These are phyloP conservation scores for Pimpla rufipes DNA, from an alignment of 2,888 invertebrate genomes.

Conservation along the genomic window DNA sequence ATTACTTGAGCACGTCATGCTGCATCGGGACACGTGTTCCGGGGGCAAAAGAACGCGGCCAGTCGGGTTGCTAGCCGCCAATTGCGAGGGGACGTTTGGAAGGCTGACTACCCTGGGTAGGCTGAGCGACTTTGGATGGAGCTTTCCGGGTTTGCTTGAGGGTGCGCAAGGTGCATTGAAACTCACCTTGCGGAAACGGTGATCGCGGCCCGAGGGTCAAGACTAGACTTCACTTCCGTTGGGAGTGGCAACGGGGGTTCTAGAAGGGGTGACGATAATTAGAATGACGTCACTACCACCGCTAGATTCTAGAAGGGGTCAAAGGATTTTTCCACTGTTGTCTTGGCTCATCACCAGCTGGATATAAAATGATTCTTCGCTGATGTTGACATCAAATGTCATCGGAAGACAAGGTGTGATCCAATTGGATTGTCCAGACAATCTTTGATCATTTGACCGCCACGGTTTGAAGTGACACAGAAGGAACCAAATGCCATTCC, in stretches of 20 bases:
- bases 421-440: neutral
- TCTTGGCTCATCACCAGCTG: too few species aligned
- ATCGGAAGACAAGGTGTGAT: neutral
- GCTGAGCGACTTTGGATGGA: neutral
- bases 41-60: neutral
- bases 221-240: neutral
- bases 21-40: conserved; percentile 22
- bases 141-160: conserved; percentile 2
- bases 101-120: neutral
- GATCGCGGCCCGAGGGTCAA: neutral
- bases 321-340: too few species aligned
- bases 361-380: too few species aligned
- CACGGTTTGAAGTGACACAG: neutral
- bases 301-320: too few species aligned
- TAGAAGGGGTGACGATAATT: neutral
- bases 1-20: conserved; percentile 14
- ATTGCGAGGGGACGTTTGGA: neutral
- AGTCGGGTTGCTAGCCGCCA: neutral
- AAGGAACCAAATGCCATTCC: neutral
- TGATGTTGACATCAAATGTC: too few species aligned
- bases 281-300: too few species aligned
- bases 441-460: too few species aligned
- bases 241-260: neutral
- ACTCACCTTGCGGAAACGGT: conserved; percentile 26
- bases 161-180: conserved; percentile 38